These are phyloP conservation scores for Siniperca undulata DNA, from an alignment of 2,797 vertebrate species.

Conservation along the genomic window DNA sequence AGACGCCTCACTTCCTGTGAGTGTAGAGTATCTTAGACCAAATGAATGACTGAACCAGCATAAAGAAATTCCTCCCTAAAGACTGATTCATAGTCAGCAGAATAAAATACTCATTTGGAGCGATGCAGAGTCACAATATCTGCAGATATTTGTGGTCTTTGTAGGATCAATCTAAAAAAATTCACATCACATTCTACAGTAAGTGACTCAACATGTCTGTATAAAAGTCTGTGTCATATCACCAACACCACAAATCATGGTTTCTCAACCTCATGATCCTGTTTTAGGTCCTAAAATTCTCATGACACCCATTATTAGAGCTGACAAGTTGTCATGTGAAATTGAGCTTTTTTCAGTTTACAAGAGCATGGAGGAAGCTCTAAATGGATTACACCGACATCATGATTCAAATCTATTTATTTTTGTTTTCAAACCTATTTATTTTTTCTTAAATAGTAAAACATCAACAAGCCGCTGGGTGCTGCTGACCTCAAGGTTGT, in stretches of 20 bases:
- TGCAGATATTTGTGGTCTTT: constrained; percentile 29
- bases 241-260: constrained; percentile 27
- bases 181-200: constrained; percentile 6
- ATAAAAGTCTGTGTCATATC: constrained; percentile 18
- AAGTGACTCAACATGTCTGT: constrained; percentile 42
- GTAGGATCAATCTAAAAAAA: constrained; percentile 9
- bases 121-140: constrained; percentile 11
- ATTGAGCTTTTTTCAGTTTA: constrained; percentile 36
- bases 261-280: constrained; percentile 26
- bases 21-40: constrained; percentile 49
- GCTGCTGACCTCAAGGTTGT: constrained; percentile 27
- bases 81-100: constrained; percentile 64
- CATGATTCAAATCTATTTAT: constrained; percentile 36
- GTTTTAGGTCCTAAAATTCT: constrained; percentile 30
- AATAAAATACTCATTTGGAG: constrained; percentile 43
- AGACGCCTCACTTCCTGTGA: constrained; percentile 84
- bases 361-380: not conserved
- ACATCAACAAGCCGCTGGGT: constrained; percentile 38
- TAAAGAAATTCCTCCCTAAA: constrained; percentile 50
- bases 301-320: constrained; percentile 30
- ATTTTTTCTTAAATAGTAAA: constrained; percentile 29
- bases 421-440: constrained; percentile 43
- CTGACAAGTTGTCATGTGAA: constrained; percentile 34
- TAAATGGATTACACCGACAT: constrained; percentile 9
- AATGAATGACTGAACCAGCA: constrained; percentile 54